A percentile compares a stretch with the other conserved stretches of the same genome.
phyloP scores from a whole-genome alignment of 1,140 invertebrate species.

The Neotoxoptera formosana region DNA sequence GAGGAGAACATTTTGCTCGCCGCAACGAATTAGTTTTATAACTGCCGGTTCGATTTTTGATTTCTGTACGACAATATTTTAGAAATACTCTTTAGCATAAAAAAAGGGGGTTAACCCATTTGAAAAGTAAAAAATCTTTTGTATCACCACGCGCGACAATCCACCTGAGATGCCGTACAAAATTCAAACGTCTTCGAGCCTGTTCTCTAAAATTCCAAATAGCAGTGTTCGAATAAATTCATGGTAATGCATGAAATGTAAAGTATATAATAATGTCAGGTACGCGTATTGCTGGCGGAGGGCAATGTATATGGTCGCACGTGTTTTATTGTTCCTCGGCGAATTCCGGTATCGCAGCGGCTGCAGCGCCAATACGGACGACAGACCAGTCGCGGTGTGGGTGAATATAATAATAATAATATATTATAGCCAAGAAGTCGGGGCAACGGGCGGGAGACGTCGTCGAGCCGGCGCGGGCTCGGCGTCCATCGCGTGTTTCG shows the following conservation, averaged over 20 bases:
- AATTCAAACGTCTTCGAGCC: neutral
- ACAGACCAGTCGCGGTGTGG: neutral
- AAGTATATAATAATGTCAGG: neutral
- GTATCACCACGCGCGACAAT: neutral
- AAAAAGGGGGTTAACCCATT: too few relatives aligned
- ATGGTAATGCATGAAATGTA: neutral
- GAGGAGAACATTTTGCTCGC: too few relatives aligned
- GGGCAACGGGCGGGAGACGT: neutral
- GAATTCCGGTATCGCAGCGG: neutral
- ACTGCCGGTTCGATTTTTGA: too few relatives aligned
- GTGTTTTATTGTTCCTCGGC: neutral
- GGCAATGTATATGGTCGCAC: too few relatives aligned
- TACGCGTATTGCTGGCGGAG: neutral
- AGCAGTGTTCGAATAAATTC: neutral
- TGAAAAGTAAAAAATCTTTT: too few relatives aligned
- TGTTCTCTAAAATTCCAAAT: neutral
- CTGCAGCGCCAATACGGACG: too few relatives aligned
- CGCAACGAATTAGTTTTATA: too few relatives aligned
- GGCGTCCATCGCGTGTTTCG: neutral
- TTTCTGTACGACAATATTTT: too few relatives aligned
- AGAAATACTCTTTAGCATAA: too few relatives aligned
- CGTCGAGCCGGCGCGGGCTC: too few relatives aligned
- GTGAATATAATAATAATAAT: neutral
- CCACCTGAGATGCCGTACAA: neutral
- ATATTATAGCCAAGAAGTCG: neutral